Evolutionary conservation across 2,888 invertebrate species (phyloP).

Genomic region (Dysmachus trigonus): DNA sequence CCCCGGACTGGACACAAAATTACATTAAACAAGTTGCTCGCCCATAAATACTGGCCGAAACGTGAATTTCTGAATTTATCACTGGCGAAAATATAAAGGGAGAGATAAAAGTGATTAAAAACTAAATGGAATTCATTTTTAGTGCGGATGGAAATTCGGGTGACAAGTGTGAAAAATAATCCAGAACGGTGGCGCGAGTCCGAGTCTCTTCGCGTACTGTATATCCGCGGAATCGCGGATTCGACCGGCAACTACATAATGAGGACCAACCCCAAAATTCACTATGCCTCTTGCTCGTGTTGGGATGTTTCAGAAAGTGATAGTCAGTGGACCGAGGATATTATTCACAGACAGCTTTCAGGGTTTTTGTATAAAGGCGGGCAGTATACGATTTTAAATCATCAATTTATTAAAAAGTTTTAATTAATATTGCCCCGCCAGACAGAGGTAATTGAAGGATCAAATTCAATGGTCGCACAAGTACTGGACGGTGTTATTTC

Average conservation of each 20-base stretch:
- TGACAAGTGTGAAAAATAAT: constrained; percentile 9
- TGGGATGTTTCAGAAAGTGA: not conserved
- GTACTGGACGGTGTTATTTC: not conserved
- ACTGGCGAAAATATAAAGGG: not conserved
- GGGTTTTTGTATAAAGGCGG: not conserved
- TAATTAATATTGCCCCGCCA: not conserved
- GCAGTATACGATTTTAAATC: not conserved
- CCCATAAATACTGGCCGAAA: not conserved
- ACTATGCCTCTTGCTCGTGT: not conserved
- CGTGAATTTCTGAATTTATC: constrained; percentile 2
- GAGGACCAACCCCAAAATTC: not conserved
- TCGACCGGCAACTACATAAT: not conserved
- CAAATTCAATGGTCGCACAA: not conserved
- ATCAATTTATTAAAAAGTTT: constrained; percentile 12
- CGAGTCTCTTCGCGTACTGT: not conserved
- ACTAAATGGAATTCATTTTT: constrained; percentile 17
- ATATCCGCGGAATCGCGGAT: not conserved
- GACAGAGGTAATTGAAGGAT: constrained; percentile 5
- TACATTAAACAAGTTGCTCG: constrained; percentile 4
- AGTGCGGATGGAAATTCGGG: not conserved
- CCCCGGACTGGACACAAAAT: not conserved
- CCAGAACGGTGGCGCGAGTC: not conserved
- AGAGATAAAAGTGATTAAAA: constrained; percentile 19
- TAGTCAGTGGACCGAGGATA: not conserved
- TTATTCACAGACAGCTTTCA: not conserved